Conservation (phyloP, 2,888 invertebrate species). For the Leptinotarsa peninsularis region DNA sequence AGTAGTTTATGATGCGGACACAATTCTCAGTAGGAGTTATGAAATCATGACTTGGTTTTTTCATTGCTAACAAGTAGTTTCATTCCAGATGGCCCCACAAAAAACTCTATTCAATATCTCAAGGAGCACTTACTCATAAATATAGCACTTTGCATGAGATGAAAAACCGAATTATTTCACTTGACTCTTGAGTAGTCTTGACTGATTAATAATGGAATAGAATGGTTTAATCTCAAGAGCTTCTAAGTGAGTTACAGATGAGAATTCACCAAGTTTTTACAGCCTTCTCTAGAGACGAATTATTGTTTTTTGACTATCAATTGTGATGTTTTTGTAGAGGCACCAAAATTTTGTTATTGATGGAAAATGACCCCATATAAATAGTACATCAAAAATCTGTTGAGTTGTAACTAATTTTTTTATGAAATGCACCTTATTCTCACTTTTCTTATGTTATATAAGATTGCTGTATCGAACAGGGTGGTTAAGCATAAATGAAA, state of each 20-base stretch:
- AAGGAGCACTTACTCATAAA: neutral
- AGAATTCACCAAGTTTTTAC: neutral
- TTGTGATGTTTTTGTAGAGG: no score
- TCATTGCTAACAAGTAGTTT: neutral
- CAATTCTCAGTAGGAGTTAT: neutral
- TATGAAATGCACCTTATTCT: no score
- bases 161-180: neutral
- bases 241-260: constrained; percentile 2
- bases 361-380: no score
- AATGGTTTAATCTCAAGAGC: neutral
- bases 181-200: neutral
- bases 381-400: no score
- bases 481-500: no score
- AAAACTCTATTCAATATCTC: constrained; percentile 2
- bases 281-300: no score
- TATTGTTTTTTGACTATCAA: no score
- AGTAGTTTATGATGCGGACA: no score
- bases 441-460: no score
- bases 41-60: neutral
- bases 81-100: constrained; percentile 18
- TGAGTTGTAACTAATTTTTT: no score
- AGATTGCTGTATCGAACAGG: no score
- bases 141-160: constrained; percentile 9
- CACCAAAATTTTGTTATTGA: no score
- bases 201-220: constrained; percentile 1